Evolutionary conservation across 2,888 invertebrate species (phyloP).

Genomic region (Drosophila stalkeri): DNA sequence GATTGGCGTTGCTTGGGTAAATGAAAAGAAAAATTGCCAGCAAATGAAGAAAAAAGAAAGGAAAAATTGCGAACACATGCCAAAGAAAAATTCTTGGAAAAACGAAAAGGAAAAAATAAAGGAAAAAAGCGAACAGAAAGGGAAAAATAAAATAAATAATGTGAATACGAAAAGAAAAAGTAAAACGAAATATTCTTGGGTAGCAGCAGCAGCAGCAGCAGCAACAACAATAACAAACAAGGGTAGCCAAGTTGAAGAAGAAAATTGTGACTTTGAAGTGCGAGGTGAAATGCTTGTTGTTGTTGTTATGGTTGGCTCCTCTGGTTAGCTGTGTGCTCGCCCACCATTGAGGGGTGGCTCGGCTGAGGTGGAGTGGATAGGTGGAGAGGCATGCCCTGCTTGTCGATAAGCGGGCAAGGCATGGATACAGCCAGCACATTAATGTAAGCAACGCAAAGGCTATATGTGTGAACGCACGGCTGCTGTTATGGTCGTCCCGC

Average conservation of each 20-base stretch:
- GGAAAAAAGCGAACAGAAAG: constrained; percentile 16
- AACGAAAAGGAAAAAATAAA: constrained; percentile 20
- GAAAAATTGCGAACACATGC: constrained; percentile 33
- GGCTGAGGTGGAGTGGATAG: background rate
- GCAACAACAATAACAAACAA: background rate
- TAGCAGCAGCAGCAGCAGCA: constrained; percentile 3
- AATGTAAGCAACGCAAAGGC: constrained; percentile 67
- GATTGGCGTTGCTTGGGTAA: constrained; percentile 66
- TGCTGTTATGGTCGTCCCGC: constrained; percentile 42
- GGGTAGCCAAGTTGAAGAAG: constrained; percentile 41
- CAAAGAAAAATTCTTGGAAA: constrained; percentile 65
- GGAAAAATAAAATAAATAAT: constrained; percentile 35
- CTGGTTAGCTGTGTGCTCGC: constrained; percentile 15
- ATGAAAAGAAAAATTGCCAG: constrained; percentile 72
- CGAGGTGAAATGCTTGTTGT: constrained; percentile 43
- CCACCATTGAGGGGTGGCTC: constrained; percentile 2
- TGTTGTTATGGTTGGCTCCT: constrained; percentile 9
- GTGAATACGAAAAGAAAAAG: constrained; percentile 25
- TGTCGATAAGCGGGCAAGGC: constrained; percentile 1
- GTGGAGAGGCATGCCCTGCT: background rate
- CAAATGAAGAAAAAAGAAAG: constrained; percentile 60
- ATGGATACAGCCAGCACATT: constrained; percentile 31
- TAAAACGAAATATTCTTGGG: constrained; percentile 40
- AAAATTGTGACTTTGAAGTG: constrained; percentile 74
- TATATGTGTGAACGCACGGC: constrained; percentile 7